Base-by-base conservation (phyloP, 1,140 invertebrate genomes). In the Pemphigus obesinymphae region DNA sequence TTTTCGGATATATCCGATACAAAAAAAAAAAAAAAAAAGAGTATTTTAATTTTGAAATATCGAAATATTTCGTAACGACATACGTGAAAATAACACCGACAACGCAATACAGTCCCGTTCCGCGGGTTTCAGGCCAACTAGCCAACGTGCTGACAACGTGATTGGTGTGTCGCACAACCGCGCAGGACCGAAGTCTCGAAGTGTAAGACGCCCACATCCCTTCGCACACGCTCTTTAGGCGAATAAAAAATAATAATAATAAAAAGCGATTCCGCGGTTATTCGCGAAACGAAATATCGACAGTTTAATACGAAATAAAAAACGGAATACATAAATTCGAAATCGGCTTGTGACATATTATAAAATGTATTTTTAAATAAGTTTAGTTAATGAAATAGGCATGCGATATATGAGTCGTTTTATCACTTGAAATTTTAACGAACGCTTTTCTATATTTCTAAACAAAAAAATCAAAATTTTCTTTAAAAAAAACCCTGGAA, bases 71-170 rank as follows among this genome's bases (percentile, higher is more conserved):
- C 50, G 75, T 58, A 55, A 45, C 8, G n/a, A n/a, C n/a, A n/a
- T n/a, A n/a, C n/a, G 5, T 11, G 73, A 78, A 23, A 58, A 58
- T 58, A 23, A 26, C 53, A 55, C 75, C 2, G 31, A n/a, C 48
- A 78, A 78, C 75, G 34, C 75, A 31, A 58, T 78, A 78, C 75
- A 78, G 75, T 78, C 75, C n/a, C 50, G 48, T 50, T 40, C 31
- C 37, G 75, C 50, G 50, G 13, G 31, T 43, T 58, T 43, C n/a
- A 37, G 31, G 17, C 10, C 50, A 23, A 78, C 75, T 78, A 53
- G 50, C 75, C 75, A 78, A 78, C 75, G 75, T 78, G 75, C 48
- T 78, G 50, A 58, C 75, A 78, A 78, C 75, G 75, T 78, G 75
- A 78, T 78, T 78, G 75, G 48, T 58, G 34, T 78, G n/a, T 23